A percentile compares a stretch with the other conserved stretches of the same genome.
These are phyloP conservation scores for Phasianus colchicus DNA, from an alignment of 2,113 vertebrate genomes.

Conservation along the genomic window DNA sequence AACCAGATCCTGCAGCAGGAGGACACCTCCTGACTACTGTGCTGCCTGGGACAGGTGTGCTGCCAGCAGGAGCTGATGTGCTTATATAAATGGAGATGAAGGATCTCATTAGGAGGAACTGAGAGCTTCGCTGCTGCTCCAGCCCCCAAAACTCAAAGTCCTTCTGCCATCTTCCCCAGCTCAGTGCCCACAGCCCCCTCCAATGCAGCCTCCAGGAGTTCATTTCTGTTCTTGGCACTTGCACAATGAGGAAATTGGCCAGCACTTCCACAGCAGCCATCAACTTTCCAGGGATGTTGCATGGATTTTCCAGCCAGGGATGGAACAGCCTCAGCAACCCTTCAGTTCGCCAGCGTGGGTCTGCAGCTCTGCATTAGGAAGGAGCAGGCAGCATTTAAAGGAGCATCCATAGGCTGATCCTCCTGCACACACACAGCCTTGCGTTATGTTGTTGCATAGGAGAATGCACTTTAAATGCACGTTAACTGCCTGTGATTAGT, in stretches of 20 bases:
- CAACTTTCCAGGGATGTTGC: constrained; percentile 62
- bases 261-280: not conserved
- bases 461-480: not conserved
- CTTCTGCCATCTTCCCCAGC: not conserved
- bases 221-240: not conserved
- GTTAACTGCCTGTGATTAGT: not conserved
- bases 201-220: not conserved
- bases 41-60: not conserved
- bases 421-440: not conserved
- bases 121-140: not conserved
- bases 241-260: not conserved
- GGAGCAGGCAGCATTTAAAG: not conserved
- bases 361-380: not conserved
- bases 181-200: not conserved
- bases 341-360: not conserved
- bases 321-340: not conserved
- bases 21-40: not conserved
- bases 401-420: too few species aligned
- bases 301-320: constrained; percentile 45
- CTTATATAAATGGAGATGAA: not conserved
- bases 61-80: not conserved
- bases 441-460: fast-evolving
- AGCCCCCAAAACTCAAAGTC: not conserved
- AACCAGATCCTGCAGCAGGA: not conserved
- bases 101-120: not conserved